Conservation (phyloP, 1,140 invertebrate genomes). For the Anthonomus grandis region DNA sequence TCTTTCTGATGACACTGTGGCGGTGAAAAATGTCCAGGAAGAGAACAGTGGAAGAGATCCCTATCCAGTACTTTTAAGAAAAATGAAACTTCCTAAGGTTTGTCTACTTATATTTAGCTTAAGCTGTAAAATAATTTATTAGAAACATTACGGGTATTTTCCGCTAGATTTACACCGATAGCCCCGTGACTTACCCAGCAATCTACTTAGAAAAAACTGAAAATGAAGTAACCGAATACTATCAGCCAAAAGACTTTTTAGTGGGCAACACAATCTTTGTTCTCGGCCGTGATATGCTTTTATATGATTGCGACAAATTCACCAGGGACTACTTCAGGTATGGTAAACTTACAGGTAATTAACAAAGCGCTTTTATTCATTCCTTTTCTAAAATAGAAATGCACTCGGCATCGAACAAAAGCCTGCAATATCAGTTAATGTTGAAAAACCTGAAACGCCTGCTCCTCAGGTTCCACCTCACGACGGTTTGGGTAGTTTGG, state of each 20-base stretch:
- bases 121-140: not conserved
- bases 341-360: not conserved
- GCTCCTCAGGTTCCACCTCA: constrained; percentile 56
- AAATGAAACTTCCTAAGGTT: constrained; percentile 66
- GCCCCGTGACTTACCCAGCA: constrained; percentile 56
- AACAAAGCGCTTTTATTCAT: not conserved
- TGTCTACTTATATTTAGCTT: no score
- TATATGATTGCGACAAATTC: constrained; percentile 77
- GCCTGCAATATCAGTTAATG: constrained; percentile 36
- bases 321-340: constrained; percentile 65
- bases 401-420: constrained; percentile 44
- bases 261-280: constrained; percentile 68
- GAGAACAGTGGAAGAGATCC: constrained; percentile 71
- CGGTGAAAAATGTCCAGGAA: constrained; percentile 68
- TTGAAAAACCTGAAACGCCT: constrained; percentile 23
- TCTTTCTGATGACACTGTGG: constrained; percentile 74
- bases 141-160: no score
- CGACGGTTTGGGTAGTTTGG: constrained; percentile 68
- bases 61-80: constrained; percentile 67
- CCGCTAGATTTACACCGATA: constrained; percentile 65
- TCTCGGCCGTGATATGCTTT: constrained; percentile 65
- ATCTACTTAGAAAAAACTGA: constrained; percentile 62
- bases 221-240: constrained; percentile 71
- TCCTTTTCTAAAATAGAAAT: constrained; percentile 7
- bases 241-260: constrained; percentile 70